phyloP scores from a whole-genome alignment of 2,888 invertebrate species.

The Lasius fuliginosus region DNA sequence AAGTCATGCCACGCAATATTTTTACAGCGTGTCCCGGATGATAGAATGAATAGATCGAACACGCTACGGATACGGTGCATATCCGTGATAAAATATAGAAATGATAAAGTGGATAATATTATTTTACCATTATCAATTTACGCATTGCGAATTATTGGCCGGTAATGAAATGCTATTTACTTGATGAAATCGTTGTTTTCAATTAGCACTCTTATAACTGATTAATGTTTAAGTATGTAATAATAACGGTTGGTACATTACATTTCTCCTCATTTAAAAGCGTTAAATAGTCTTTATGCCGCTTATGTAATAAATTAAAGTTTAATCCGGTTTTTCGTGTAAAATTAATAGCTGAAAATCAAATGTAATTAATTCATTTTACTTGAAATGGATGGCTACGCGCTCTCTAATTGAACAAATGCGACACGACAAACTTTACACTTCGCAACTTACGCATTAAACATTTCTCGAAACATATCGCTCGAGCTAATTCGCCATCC shows the following conservation, averaged over 20 bases:
- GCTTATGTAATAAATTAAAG: not conserved
- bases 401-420: not conserved
- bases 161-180: conserved; percentile 19
- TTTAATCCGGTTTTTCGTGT: not conserved
- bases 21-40: not conserved
- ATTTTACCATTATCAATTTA: conserved; percentile 30
- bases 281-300: not conserved
- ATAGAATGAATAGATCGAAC: conserved; percentile 23
- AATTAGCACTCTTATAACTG: conserved; percentile 31
- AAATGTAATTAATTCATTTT: conserved; percentile 39
- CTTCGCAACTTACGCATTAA: not conserved
- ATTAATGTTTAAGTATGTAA: conserved; percentile 33
- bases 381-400: not conserved
- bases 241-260: not conserved
- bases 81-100: conserved; percentile 2
- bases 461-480: conserved; percentile 14
- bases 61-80: not conserved
- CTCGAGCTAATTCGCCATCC: conserved; percentile 12
- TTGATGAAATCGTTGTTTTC: conserved; percentile 30
- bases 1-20: not conserved
- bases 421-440: not conserved
- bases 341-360: not conserved
- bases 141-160: conserved; percentile 6
- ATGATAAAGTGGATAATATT: conserved; percentile 22
- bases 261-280: not conserved